Base-by-base conservation (phyloP, 2,113 vertebrate species). In the Hyperoodon ampullatus region DNA sequence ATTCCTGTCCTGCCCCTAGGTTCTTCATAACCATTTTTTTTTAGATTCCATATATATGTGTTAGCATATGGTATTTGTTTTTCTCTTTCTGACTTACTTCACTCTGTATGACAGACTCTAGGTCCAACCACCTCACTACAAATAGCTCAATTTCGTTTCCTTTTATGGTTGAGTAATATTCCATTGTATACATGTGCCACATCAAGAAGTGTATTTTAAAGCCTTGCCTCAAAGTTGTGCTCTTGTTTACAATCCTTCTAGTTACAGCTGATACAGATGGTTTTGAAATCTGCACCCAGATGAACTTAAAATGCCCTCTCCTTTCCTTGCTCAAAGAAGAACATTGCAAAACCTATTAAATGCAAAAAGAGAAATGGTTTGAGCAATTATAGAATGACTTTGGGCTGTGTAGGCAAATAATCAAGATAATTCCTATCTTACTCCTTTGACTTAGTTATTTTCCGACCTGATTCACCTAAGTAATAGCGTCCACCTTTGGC, bases 221-320 rank as follows among this genome's bases (percentile, higher is more conserved):
- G 58, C 39, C 26, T 88, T 33, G 80, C 39, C 18, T 96, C 88
- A 90, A 85, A 82, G 55, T 68, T 96, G 74, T 30, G 50, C 58
- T 94, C 84, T 75, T 84, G 75, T 84, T 96, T 95, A 90, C 11
- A 28, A 19, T 72, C 47, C 65, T 87, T 77, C 75, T 58, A 88
- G 70, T 90, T 77, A 80, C 13, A 94, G 80, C 7, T 42, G 33
- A 60, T 23, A n/a, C 94, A 92, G 78, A 97, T 88, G 92, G 75
- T 47, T 94, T 83, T 95, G 80, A 97, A 92, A 92, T 88, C 96
- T 83, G 78, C 23, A 82, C 44, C 66, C 86, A 33, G 75, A 72
- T 21, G 26, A 72, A 94, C 47, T 33, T 78, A 92, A 93, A 93
- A 91, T 86, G 78, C 26, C 18, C 71, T 47, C 42, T 90, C 58